Evolutionary conservation across 2,113 vertebrate genomes (phyloP).

Genomic region (Lutjanus erythropterus): DNA sequence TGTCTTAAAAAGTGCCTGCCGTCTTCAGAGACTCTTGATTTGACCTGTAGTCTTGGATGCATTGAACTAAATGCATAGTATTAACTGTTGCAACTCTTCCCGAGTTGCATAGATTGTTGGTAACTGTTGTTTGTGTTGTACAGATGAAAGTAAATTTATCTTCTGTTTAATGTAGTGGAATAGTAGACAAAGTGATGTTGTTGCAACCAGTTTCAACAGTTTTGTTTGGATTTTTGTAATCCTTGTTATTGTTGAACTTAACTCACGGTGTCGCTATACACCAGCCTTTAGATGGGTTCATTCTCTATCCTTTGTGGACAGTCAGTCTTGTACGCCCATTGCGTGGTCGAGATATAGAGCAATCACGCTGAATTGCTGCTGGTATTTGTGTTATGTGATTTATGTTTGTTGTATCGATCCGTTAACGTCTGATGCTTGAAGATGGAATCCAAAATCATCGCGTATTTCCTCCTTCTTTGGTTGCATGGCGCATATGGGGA

Average conservation of each 20-base stretch:
- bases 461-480: conserved; percentile 6
- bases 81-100: background rate
- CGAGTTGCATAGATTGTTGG: background rate
- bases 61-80: background rate
- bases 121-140: too few species aligned
- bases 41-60: background rate
- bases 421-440: background rate
- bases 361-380: background rate
- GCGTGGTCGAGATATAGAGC: too few species aligned
- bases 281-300: background rate
- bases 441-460: conserved; percentile 13
- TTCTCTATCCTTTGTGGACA: conserved; percentile 9
- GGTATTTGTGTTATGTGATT: background rate
- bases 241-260: background rate
- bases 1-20: background rate
- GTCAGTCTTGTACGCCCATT: background rate
- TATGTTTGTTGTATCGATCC: background rate
- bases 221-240: background rate
- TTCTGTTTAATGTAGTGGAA: background rate
- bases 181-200: background rate
- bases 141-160: background rate
- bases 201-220: background rate
- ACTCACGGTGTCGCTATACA: conserved; percentile 54
- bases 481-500: conserved; percentile 56
- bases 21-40: too few species aligned